Evolutionary conservation across 2,797 vertebrate genomes (phyloP), one percentile per base, ranked within the genome.

Genomic region (Melanitta fusca): DNA sequence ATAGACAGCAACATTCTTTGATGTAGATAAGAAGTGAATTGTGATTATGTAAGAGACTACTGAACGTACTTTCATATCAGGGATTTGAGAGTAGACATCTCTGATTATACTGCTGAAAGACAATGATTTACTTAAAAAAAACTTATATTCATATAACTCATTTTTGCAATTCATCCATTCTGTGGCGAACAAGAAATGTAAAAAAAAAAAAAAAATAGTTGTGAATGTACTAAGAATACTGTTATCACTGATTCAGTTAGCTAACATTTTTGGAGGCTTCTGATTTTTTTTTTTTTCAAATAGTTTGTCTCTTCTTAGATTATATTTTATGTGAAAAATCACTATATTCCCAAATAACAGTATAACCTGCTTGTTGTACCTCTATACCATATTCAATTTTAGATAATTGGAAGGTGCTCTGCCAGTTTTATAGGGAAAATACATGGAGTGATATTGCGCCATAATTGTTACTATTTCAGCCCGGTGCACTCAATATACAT

Each of bases 21-120:
- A 96, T 78, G 77, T 7, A 96, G 80, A 95, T 70, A 45, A 85
- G 92, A 93, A 72, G 94, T 69, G 86, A 96, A 58, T 54, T 72
- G 54, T 58, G 87, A 66, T 95, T 96, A 92, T 53, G 41, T 92
- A 95, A 93, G 81, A 96, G 58, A 83, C 39, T 49, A 81, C 14
- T n/a, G 61, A 85, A 80, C 61, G 80, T 89, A 92, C 91, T 95
- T 88, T 91, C 62, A 91, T 69, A 80, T 80, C 68, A 91, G 41
- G 17, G 66, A 83, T n/a, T 73, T 36, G 47, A 85, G 41, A 34
- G 45, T 20, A 72, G 91, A 89, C 84, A 89, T 85, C 51, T 72
- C 69, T 34, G 39, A 93, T 61, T 71, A 58, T 65, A 64, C 38
- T 72, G 54, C 27, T 70, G 70, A 88, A 72, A 75, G 56, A 88